Base-by-base conservation (phyloP, 1,140 invertebrate species). In the Gerris buenoi region DNA sequence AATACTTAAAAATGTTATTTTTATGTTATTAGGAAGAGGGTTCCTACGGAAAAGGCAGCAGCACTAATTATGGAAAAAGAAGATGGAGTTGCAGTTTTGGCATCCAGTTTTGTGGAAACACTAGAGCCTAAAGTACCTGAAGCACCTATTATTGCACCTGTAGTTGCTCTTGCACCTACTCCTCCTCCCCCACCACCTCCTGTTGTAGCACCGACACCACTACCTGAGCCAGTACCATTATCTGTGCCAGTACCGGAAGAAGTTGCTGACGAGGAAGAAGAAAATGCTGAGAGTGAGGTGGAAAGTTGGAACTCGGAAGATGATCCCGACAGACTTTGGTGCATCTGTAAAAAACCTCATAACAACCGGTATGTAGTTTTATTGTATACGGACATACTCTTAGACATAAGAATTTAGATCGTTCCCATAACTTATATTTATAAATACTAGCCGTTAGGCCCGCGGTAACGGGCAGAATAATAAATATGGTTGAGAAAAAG, bases 251-350 rank as follows among this genome's bases (percentile, higher is more conserved):
- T 18, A 18, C 5, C 3, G 26, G 22, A 25, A 3, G 23, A 29
- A 60, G 27, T 26, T 46, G 57, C 60, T 46, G 75, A 78, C 2
- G 76, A 76, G 0, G 80, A 80, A 0, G 79, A 78, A 1, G 77
- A 78, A 2, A 76, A 76, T 2, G 76, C 77, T 0, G 81, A 81
- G 2, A 78, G 79, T 65, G 82, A 85, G 65, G 79, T 81, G 25
- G 83, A 83, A 71, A 82, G 83, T 69, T 85, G 84, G 79, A 85
- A 88, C 74, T 87, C 89, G 15, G 91, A 95, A 78, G 93, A 96
- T 80, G 93, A 97, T 83, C 93, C 93, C 2, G 86, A 94, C 71
- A 88, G 90, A 78, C 79, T 97, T 25, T 97, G 94, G 93, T 98
- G 95, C 77, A 90, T 97, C 73, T 98, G 95, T 76, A 87, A 89